Base-by-base conservation (phyloP, 2,113 vertebrate species). In the Notechis scutatus region DNA sequence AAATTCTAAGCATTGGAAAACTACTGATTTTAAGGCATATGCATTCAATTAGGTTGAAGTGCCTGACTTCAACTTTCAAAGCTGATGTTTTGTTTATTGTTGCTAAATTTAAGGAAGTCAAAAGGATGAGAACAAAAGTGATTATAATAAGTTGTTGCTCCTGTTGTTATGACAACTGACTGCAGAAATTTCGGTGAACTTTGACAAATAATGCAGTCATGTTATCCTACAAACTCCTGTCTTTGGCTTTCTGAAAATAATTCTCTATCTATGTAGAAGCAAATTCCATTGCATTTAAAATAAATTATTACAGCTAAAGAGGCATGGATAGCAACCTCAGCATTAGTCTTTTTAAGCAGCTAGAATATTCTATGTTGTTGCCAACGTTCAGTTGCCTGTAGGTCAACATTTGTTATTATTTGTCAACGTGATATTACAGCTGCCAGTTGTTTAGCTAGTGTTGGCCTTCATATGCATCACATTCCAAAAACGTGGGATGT, bases 101-200 rank as follows among this genome's bases (percentile, higher is more conserved):
- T 96, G 39, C 85, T 96, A 0, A 93, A 90, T 94, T 96, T 96
- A 96, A 95, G 94, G 95, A 92, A 95, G 91, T 94, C 91, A 88
- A 89, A 95, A 94, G 89, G 95, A 94, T 95, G 95, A 93, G 86
- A 0, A 89, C 89, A 93, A 94, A 89, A 91, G 61, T 24, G 23
- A 95, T 96, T 95, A 34, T 96, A 97, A 95, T 95, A 95, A 96
- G 96, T 93, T 90, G 39, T 97, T 96, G 92, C 92, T 94, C 50
- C 92, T 97, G 95, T 96, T 96, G 95, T 95, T 96, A 96, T 92
- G 94, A 94, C 93, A 97, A 96, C 96, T 94, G 91, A 96, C 96
- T 96, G 96, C 90, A 88, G 24, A 95, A 96, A 91, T 92, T 93
- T 88, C 90, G 93, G 8, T 55, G 90, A 93, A 92, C 69, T 69